Evolutionary conservation across 2,888 invertebrate species (phyloP), one percentile per base, ranked within the genome.

Genomic region (Nomada ferruginata): DNA sequence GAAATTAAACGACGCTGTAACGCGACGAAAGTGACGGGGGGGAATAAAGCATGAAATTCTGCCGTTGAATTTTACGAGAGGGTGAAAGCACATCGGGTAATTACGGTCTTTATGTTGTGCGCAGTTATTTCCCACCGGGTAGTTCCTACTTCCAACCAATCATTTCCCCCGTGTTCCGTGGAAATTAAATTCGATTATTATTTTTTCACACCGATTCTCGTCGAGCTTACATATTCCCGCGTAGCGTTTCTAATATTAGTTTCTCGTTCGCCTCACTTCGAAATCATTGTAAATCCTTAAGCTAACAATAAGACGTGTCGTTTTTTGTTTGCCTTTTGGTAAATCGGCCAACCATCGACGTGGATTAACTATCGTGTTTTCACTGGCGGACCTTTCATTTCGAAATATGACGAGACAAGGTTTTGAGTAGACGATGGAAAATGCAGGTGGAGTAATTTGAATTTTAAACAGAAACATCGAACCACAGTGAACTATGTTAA

Each of bases 161-260:
- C 23, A 53, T 61, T 60, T 52, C 15, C 29, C 61, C 65, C 36
- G 26, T 68, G 63, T 55, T 29, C 23, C 59, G 60, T 23, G 74
- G 61, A 77, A 84, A 84, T 84, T 79, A 84, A 84, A 84, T 80
- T 84, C 77, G 71, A 84, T 84, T 84, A 84, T 80, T 80, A 70
- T 74, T 76, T 57, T 53, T 42, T 11, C 63, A 59, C 63, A 18
- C 55, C 52, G 42, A 13, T 42, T 44, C 44, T 44, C 57, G 53
- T 18, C 15, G 15, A 23, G 47, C 57, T 68, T 68, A 61, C 23
- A 60, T 50, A 79, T 68, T 74, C 29, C 15, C 26, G 4, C 64
- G 42, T 63, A 23, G n/a, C 44, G 23, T 64, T 55, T 47, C 64
- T 13, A 20, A 20, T 52, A 50, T 20, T 50, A 7, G 18, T 61